Conservation (phyloP, 2,888 invertebrate species). For the Acleris laterana region DNA sequence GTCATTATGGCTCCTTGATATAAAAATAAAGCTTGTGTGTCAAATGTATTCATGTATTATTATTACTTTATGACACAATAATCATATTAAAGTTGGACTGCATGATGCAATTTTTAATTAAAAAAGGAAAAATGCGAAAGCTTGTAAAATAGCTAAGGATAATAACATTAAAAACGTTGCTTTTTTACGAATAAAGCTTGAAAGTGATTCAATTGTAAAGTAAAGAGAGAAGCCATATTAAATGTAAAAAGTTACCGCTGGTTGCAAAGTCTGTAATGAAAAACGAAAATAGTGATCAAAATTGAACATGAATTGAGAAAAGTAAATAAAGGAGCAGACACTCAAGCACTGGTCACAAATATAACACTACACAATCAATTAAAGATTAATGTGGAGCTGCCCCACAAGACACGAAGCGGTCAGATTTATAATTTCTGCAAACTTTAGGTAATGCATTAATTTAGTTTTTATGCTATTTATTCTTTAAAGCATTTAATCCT, state of each 20-base stretch:
- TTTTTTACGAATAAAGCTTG: neutral
- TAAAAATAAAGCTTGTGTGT: neutral
- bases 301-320: neutral
- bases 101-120: neutral
- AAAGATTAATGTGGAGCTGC: constrained; percentile 51
- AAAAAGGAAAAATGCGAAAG: neutral
- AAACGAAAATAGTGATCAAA: constrained; percentile 23
- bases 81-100: neutral
- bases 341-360: neutral
- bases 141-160: neutral
- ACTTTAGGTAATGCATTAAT: neutral
- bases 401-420: constrained; percentile 57
- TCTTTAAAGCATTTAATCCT: neutral
- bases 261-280: constrained; percentile 36
- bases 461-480: neutral
- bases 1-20: neutral
- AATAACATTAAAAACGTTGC: neutral
- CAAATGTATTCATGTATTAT: neutral
- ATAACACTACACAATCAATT: constrained; percentile 12
- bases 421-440: constrained; percentile 10
- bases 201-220: neutral
- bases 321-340: constrained; percentile 1
- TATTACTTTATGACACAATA: neutral
- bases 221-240: neutral
- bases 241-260: constrained; percentile 18